phyloP scores from a whole-genome alignment of 1,140 invertebrate genomes.

The Helicoverpa zea region DNA sequence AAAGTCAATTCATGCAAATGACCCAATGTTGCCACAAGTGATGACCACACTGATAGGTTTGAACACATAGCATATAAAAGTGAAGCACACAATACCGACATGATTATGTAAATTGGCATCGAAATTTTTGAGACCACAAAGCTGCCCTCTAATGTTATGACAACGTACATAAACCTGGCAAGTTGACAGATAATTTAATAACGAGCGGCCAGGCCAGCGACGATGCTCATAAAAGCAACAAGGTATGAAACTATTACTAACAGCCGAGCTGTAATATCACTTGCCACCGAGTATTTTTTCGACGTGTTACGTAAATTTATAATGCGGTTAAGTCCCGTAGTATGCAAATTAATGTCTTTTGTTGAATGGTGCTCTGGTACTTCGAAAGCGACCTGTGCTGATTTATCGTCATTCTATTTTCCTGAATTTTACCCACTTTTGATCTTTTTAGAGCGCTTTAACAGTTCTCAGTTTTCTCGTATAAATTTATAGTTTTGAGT shows the following conservation, averaged over 20 bases:
- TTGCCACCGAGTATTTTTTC: constrained; percentile 17
- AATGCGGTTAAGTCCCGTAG: background rate
- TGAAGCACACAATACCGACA: background rate
- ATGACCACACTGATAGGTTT: background rate
- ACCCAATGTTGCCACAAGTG: background rate
- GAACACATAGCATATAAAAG: background rate
- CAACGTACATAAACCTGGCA: constrained; percentile 47
- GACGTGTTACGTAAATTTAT: constrained; percentile 8
- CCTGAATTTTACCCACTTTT: background rate
- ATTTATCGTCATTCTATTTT: background rate
- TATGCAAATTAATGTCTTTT: background rate
- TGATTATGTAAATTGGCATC: constrained; percentile 19
- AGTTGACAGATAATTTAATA: constrained; percentile 52
- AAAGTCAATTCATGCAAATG: background rate
- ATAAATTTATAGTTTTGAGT: background rate
- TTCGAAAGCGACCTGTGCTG: background rate
- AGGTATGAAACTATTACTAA: constrained; percentile 52
- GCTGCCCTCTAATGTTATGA: constrained; percentile 36
- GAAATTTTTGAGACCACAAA: constrained; percentile 37
- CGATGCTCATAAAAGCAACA: constrained; percentile 49
- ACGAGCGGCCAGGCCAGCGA: constrained; percentile 25
- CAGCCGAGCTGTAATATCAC: constrained; percentile 32
- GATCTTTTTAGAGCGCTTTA: background rate
- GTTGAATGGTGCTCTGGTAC: background rate
- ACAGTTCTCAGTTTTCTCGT: no score